phyloP scores from a whole-genome alignment of 2,888 invertebrate genomes.

The Lasioglossum leucozonium region DNA sequence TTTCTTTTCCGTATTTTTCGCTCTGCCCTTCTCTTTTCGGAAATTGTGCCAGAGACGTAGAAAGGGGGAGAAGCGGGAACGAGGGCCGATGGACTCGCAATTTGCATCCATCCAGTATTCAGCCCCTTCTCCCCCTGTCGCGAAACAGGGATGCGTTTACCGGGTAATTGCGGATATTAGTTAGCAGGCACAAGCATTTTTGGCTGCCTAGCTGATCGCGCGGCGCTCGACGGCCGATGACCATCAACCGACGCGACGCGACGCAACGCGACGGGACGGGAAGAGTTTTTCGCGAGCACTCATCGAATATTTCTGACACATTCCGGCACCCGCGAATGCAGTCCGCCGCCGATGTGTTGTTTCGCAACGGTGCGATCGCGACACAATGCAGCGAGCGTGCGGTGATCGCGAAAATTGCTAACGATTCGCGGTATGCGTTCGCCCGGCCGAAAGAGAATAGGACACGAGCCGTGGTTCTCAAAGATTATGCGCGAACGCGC shows the following conservation, averaged over 20 bases:
- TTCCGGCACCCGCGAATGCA: conserved; percentile 26
- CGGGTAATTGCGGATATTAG: conserved; percentile 21
- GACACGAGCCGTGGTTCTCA: conserved; percentile 28
- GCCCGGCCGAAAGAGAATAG: conserved; percentile 51
- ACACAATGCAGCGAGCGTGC: conserved; percentile 39
- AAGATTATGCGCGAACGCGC: background rate
- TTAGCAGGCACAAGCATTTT: background rate
- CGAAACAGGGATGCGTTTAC: conserved; percentile 15
- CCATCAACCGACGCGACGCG: background rate
- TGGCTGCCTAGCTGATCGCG: background rate
- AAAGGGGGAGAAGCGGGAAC: background rate
- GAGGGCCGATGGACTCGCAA: conserved; percentile 5
- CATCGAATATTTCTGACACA: conserved; percentile 41
- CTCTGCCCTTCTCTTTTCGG: background rate
- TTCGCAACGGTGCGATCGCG: conserved; percentile 57
- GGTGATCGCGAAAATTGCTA: conserved; percentile 72
- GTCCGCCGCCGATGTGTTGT: conserved; percentile 40
- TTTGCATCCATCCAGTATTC: background rate
- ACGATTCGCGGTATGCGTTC: conserved; percentile 69
- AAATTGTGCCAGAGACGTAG: background rate
- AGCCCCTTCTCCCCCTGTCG: background rate
- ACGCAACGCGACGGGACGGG: background rate
- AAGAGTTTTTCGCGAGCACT: conserved; percentile 3
- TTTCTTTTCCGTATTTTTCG: conserved; percentile 1
- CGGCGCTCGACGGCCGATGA: background rate